Conservation (phyloP, 2,888 invertebrate genomes). For the Coronaproctus castanopsis region DNA sequence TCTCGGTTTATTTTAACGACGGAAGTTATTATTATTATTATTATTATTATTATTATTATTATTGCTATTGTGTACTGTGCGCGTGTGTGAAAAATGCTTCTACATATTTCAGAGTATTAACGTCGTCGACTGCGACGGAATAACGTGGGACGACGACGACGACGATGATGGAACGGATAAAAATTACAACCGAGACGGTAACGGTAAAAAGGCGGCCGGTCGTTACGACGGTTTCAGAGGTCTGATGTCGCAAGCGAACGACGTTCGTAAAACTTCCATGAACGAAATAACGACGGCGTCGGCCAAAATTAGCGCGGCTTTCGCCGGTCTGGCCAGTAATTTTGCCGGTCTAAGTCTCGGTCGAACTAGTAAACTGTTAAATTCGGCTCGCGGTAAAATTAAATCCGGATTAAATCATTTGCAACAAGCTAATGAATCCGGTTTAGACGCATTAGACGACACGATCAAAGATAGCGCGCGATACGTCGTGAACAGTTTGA, state of each 20-base stretch:
- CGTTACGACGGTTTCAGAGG: conserved; percentile 6
- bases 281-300: conserved; percentile 1
- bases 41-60: no score
- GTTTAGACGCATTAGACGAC: background rate
- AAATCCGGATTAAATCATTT: background rate
- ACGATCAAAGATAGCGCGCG: background rate
- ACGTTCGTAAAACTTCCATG: background rate
- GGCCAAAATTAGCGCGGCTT: background rate
- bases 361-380: background rate
- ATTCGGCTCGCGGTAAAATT: background rate
- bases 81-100: no score
- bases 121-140: no score
- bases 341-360: background rate
- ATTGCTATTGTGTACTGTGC: no score
- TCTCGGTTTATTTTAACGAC: no score
- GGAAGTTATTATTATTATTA: no score
- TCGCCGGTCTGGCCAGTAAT: conserved; percentile 2
- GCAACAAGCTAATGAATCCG: background rate
- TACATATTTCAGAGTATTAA: no score
- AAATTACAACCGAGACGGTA: no score
- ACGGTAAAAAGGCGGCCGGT: no score
- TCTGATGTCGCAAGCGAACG: conserved; percentile 3
- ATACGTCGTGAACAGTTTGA: no score
- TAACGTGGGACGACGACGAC: no score
- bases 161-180: no score